Evolutionary conservation across 2,888 invertebrate genomes (phyloP), one percentile per base, ranked within the genome.

Genomic region (Lathronympha strigana): DNA sequence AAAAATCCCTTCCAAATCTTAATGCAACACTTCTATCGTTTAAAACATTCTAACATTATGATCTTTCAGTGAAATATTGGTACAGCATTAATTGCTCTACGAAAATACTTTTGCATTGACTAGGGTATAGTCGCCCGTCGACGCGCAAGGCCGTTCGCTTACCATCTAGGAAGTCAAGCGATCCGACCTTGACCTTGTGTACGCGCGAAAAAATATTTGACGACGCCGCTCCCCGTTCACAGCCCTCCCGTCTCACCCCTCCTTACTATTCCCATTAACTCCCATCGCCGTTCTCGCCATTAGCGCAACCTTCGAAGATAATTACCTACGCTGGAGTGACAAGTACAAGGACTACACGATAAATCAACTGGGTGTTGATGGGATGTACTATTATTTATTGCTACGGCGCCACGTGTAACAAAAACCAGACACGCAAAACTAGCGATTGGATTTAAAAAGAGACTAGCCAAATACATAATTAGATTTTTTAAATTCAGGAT

Each of bases 141-240:
- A 71, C 78, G 75, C 76, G 72, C 81, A 77, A 80, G 81, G 81
- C 75, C 80, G 70, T 69, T 67, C 77, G 76, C 75, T 73, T 72
- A 75, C 82, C 84, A 83, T 87, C 88, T 88, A 90, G 91, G 91
- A 92, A 92, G 90, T 90, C 86, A 88, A 90, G 79, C 81, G 82
- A 81, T 84, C 77, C 77, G 84, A 83, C 90, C 91, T 89, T 87
- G 88, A 89, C 90, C 90, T 90, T 91, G 88, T 79, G 71, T 79
- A 36, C 21, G 77, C 84, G 88, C 87, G 86, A 89, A 90, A 88
- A 87, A 90, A 84, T 86, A 87, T 88, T 90, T 82, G 84, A 80
- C 81, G 79, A 83, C 84, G 82, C 77, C 78, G 72, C 72, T 69
- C 72, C 68, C 73, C 63, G 66, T 54, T 70, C 73, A 58, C 66